phyloP scores from a whole-genome alignment of 1,140 invertebrate genomes.

The Plectrocnemia conspersa region DNA sequence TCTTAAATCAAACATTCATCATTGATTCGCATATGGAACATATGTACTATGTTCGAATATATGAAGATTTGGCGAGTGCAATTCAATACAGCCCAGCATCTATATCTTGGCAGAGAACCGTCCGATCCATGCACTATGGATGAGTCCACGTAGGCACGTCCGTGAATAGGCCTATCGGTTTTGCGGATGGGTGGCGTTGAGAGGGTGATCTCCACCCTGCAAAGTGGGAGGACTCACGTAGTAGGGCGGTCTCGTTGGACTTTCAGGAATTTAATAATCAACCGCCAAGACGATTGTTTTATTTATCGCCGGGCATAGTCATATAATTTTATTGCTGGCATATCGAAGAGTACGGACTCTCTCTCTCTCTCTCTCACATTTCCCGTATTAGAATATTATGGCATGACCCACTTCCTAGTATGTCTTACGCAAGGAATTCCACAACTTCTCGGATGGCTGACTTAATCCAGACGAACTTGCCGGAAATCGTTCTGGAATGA shows the following conservation, averaged over 20 bases:
- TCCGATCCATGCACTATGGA: constrained; percentile 19
- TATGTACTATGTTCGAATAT: no score
- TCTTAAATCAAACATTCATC: no score
- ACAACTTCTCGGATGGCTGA: no score
- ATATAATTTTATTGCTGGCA: constrained; percentile 21
- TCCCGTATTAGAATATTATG: constrained; percentile 19
- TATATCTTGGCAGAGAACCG: not conserved
- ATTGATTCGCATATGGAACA: no score
- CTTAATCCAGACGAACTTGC: no score
- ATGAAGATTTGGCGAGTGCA: constrained; percentile 3
- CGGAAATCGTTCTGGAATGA: no score
- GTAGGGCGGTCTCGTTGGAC: constrained; percentile 8
- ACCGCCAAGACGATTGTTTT: constrained; percentile 28
- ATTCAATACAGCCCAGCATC: not conserved
- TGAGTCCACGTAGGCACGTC: constrained; percentile 18
- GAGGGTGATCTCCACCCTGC: not conserved
- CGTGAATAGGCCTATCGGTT: constrained; percentile 24
- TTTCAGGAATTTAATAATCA: constrained; percentile 34
- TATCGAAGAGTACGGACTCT: constrained; percentile 12
- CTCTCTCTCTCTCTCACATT: no score
- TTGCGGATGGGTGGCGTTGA: not conserved
- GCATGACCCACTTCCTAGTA: no score
- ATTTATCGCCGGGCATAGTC: constrained; percentile 15
- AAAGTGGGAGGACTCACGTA: not conserved
- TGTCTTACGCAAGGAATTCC: no score